Percentiles rank a stretch among this genome's conserved stretches.
These are phyloP conservation scores for Sparidentex hasta DNA, from an alignment of 2,797 vertebrate species.

Conservation along the genomic window DNA sequence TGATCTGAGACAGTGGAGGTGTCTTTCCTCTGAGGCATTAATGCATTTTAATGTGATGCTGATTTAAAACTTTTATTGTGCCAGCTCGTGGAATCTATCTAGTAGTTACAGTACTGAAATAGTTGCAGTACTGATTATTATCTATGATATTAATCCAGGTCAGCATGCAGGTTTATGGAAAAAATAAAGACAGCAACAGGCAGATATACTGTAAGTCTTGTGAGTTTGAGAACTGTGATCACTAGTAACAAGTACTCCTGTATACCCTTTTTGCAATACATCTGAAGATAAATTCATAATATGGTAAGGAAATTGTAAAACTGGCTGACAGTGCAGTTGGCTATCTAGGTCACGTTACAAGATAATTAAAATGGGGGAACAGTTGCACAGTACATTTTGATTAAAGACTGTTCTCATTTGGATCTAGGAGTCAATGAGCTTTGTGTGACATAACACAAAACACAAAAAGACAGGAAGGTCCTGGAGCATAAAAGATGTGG, in stretches of 20 bases:
- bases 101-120: neutral
- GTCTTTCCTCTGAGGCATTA: neutral
- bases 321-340: neutral
- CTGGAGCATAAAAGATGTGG: neutral
- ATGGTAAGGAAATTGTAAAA: neutral
- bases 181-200: neutral
- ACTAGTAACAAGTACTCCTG: neutral
- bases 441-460: neutral
- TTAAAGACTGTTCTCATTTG: constrained; percentile 18
- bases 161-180: neutral
- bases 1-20: neutral
- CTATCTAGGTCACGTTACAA: neutral
- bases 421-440: neutral
- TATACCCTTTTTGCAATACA: neutral
- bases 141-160: neutral
- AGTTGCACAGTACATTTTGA: neutral
- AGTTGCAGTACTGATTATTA: neutral
- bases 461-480: constrained; percentile 8
- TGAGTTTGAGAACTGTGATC: neutral
- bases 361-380: neutral
- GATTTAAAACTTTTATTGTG: neutral
- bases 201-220: neutral
- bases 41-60: neutral
- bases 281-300: neutral
- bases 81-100: neutral